phyloP scores from a whole-genome alignment of 2,888 invertebrate species.

The Trissonchulus latispiculum region DNA sequence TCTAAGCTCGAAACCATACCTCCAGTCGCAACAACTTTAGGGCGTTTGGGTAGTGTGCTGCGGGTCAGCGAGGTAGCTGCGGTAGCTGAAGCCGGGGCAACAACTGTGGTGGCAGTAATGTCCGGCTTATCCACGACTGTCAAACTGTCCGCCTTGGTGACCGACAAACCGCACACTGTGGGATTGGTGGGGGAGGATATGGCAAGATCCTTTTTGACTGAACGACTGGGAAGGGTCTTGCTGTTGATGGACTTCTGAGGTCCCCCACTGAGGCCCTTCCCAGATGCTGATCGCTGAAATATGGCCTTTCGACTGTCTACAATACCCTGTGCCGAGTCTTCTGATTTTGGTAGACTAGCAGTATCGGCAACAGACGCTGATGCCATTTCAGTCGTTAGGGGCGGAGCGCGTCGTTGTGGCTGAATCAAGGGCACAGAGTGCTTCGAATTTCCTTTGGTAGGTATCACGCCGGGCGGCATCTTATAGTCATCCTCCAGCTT shows the following conservation, averaged over 20 bases:
- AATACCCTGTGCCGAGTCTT: not conserved
- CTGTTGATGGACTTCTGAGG: not conserved
- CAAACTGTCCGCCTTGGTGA: not conserved
- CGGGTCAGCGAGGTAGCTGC: not conserved
- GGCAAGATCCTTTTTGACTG: not conserved
- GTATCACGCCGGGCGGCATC: no score
- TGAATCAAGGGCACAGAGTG: not conserved
- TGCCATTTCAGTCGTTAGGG: not conserved
- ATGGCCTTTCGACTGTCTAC: not conserved
- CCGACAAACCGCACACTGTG: not conserved
- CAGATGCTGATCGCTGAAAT: not conserved
- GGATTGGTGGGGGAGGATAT: not conserved
- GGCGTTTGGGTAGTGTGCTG: not conserved
- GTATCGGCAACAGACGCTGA: not conserved
- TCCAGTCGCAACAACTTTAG: not conserved
- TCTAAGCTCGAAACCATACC: no score
- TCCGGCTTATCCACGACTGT: not conserved
- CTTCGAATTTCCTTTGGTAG: no score
- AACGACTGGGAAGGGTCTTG: not conserved
- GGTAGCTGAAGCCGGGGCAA: not conserved
- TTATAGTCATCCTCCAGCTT: not conserved
- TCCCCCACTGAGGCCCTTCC: not conserved
- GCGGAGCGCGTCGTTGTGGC: not conserved
- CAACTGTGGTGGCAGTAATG: not conserved
- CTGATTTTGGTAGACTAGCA: no score